Percentiles rank a stretch among this genome's conserved stretches.
These are phyloP conservation scores for Podarcis cretensis DNA, from an alignment of 2,113 vertebrate species.

Conservation along the genomic window DNA sequence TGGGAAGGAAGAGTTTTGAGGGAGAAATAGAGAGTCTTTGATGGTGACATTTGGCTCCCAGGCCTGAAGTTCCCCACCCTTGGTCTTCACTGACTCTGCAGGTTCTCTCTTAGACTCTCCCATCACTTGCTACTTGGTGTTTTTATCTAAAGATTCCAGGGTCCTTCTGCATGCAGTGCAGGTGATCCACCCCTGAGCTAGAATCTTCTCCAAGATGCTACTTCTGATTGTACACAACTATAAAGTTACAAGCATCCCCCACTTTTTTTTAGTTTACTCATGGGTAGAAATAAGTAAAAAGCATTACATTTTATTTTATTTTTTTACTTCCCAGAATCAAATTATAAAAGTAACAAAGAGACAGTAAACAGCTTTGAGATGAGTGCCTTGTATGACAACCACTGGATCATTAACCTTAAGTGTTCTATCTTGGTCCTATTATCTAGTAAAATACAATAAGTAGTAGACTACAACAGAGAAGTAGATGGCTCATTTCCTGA, in stretches of 20 bases:
- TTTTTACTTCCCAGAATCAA: constrained; percentile 50
- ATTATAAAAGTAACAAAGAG: constrained; percentile 59
- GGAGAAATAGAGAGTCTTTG: no score
- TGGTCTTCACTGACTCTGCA: no score
- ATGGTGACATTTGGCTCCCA: no score
- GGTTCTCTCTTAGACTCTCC: no score
- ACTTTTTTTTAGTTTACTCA: constrained; percentile 46
- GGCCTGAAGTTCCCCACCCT: no score
- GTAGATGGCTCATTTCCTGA: constrained; percentile 13
- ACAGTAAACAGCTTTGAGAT: constrained; percentile 52
- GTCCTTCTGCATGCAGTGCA: no score
- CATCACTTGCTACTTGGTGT: background rate
- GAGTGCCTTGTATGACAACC: constrained; percentile 54
- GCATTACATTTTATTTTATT: constrained; percentile 19
- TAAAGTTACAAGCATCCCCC: constrained; percentile 57
- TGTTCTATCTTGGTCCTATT: constrained; percentile 60
- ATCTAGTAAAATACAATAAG: constrained; percentile 34
- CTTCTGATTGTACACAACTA: constrained; percentile 54
- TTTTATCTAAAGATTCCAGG: background rate
- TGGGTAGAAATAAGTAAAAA: constrained; percentile 45
- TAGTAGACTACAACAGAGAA: constrained; percentile 24
- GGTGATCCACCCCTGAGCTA: no score
- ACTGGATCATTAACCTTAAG: constrained; percentile 66
- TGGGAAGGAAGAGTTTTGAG: no score
- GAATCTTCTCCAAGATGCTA: constrained; percentile 25